Percentiles rank a stretch among this genome's conserved stretches.
These are phyloP conservation scores for Eurytoma californica DNA, from an alignment of 2,888 invertebrate species.

Conservation along the genomic window DNA sequence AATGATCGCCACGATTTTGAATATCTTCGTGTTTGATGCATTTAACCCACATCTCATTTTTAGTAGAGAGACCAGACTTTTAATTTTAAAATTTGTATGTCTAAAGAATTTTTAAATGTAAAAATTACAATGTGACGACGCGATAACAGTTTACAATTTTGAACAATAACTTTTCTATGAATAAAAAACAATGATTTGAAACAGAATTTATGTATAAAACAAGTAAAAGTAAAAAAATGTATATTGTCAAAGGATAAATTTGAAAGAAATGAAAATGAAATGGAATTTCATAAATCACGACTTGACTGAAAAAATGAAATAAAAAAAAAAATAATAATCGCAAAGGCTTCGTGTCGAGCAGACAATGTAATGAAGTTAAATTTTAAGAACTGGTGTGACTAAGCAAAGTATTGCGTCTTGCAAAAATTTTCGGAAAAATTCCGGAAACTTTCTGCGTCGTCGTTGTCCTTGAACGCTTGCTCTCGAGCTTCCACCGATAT, in stretches of 20 bases:
- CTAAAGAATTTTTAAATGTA: constrained; percentile 17
- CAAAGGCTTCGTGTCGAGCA: constrained; percentile 31
- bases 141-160: constrained; percentile 33
- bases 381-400: constrained; percentile 46
- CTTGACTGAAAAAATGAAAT: constrained; percentile 51
- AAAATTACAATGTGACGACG: constrained; percentile 34
- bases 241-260: constrained; percentile 44
- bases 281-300: constrained; percentile 45
- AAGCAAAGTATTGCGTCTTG: constrained; percentile 49
- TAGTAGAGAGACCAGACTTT: constrained; percentile 32
- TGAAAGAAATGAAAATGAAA: constrained; percentile 34
- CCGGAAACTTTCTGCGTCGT: constrained; percentile 49
- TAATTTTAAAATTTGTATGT: constrained; percentile 25
- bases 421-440: constrained; percentile 43
- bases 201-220: constrained; percentile 46
- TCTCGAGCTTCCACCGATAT: constrained; percentile 56
- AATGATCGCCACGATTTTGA: constrained; percentile 44
- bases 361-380: constrained; percentile 39
- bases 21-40: constrained; percentile 39
- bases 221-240: constrained; percentile 42
- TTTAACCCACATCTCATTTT: constrained; percentile 33
- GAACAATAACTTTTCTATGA: constrained; percentile 34
- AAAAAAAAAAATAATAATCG: constrained; percentile 41
- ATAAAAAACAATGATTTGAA: constrained; percentile 33
- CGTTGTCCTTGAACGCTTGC: constrained; percentile 53